Conservation (phyloP, 1,140 invertebrate genomes). For the Lanistes nyassanus region DNA sequence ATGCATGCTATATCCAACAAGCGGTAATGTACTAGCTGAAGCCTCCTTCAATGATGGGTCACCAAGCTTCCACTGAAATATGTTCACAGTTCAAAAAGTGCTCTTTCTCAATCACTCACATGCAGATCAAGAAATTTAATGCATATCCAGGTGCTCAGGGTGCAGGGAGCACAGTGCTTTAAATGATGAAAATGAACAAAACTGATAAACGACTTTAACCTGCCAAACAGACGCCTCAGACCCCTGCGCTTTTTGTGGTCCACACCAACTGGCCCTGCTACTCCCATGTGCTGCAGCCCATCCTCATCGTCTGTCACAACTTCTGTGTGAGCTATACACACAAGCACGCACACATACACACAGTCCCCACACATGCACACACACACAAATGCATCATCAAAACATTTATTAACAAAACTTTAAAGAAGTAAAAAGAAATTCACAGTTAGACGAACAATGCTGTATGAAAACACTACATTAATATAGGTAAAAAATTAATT, state of each 20-base stretch:
- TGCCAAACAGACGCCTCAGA: conserved; percentile 77
- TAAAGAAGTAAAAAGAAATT: background rate
- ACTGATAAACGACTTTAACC: conserved; percentile 56
- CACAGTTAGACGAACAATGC: background rate
- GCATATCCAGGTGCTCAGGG: too few relatives aligned
- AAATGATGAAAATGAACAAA: background rate
- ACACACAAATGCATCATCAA: background rate
- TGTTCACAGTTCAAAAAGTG: too few relatives aligned
- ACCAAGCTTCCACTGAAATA: too few relatives aligned
- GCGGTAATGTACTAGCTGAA: too few relatives aligned
- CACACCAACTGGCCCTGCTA: conserved; percentile 34
- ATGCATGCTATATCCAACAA: too few relatives aligned
- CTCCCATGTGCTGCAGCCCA: conserved; percentile 43
- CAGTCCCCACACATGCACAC: background rate
- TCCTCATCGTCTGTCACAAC: conserved; percentile 60
- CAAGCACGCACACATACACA: conserved; percentile 17
- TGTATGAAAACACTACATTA: background rate
- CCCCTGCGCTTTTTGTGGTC: conserved; percentile 68
- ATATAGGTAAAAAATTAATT: background rate
- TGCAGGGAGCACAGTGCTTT: too few relatives aligned
- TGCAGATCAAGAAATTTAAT: too few relatives aligned
- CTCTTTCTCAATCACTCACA: too few relatives aligned
- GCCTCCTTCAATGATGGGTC: too few relatives aligned
- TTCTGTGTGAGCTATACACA: conserved; percentile 75
- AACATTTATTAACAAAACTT: background rate